phyloP scores from a whole-genome alignment of 2,888 invertebrate genomes.

The Linnaemya vulpina region DNA sequence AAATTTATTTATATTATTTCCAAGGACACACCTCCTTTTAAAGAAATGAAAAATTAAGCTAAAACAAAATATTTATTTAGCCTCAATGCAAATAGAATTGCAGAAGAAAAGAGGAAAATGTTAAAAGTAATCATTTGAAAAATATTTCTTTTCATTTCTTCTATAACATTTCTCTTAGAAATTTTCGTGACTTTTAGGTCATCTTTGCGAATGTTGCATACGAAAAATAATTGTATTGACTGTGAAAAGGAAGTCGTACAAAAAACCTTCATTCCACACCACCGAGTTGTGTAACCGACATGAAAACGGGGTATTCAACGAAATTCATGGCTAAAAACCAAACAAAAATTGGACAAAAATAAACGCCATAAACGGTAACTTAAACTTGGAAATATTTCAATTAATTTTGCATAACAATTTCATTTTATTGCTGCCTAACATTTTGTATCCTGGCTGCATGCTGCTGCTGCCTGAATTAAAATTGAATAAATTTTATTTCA shows the following conservation, averaged over 20 bases:
- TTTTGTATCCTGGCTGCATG: neutral
- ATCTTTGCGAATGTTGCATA: slow-evolving; percentile 26
- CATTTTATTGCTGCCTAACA: slow-evolving; percentile 29
- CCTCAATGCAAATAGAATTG: neutral
- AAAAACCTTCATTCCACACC: slow-evolving; percentile 20
- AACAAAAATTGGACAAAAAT: slow-evolving; percentile 15
- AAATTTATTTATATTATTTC: neutral
- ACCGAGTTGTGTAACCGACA: neutral
- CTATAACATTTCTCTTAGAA: neutral
- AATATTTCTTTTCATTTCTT: neutral
- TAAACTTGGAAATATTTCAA: slow-evolving; percentile 61
- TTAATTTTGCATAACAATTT: slow-evolving; percentile 62
- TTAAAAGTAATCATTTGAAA: slow-evolving; percentile 48
- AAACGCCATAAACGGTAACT: slow-evolving; percentile 61
- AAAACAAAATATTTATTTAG: slow-evolving; percentile 13
- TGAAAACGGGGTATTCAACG: slow-evolving; percentile 12
- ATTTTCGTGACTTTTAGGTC: slow-evolving; percentile 21
- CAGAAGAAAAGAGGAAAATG: neutral
- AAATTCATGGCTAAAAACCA: slow-evolving; percentile 43
- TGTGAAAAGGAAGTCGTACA: slow-evolving; percentile 50
- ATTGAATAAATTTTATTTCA: slow-evolving; percentile 52
- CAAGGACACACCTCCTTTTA: neutral
- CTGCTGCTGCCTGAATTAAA: slow-evolving; percentile 16
- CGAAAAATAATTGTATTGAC: slow-evolving; percentile 57
- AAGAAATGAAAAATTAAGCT: neutral